Percentiles rank a stretch among this genome's conserved stretches.
These are phyloP conservation scores for Philereme vetulata DNA, from an alignment of 2,888 invertebrate species.

Conservation along the genomic window DNA sequence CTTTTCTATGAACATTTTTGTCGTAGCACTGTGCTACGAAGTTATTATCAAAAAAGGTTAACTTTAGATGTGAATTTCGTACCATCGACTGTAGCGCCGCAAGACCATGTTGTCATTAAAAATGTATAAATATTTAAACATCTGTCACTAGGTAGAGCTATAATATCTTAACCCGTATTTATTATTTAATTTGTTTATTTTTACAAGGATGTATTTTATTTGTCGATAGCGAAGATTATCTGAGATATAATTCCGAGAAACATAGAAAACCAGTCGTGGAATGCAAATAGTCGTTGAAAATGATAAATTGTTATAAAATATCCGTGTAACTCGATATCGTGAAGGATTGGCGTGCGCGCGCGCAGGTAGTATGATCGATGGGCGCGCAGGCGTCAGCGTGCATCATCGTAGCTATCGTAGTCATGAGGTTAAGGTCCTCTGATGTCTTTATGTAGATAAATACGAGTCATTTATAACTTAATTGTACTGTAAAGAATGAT, in stretches of 20 bases:
- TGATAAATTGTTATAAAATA: constrained; percentile 29
- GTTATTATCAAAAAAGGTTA: too few relatives aligned
- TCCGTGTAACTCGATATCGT: constrained; percentile 34
- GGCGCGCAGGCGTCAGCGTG: constrained; percentile 27
- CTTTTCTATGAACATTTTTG: constrained; percentile 16
- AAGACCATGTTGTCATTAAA: too few relatives aligned
- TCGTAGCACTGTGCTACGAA: constrained; percentile 17
- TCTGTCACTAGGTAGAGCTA: too few relatives aligned
- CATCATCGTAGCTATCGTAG: constrained; percentile 25
- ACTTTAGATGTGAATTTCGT: too few relatives aligned
- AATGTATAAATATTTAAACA: too few relatives aligned
- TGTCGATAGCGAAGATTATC: neutral
- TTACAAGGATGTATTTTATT: too few relatives aligned
- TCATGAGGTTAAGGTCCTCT: constrained; percentile 30
- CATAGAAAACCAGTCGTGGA: constrained; percentile 20
- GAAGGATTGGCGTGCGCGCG: constrained; percentile 39
- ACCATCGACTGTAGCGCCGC: too few relatives aligned
- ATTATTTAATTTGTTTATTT: too few relatives aligned
- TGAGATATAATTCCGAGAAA: constrained; percentile 9
- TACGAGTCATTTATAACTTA: too few relatives aligned
- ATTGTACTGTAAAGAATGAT: too few relatives aligned
- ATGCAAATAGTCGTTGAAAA: constrained; percentile 26
- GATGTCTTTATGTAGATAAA: constrained; percentile 25
- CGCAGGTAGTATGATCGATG: constrained; percentile 35
- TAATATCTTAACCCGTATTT: too few relatives aligned